phyloP scores from a whole-genome alignment of 2,797 vertebrate genomes.

The Phoebastria nigripes region DNA sequence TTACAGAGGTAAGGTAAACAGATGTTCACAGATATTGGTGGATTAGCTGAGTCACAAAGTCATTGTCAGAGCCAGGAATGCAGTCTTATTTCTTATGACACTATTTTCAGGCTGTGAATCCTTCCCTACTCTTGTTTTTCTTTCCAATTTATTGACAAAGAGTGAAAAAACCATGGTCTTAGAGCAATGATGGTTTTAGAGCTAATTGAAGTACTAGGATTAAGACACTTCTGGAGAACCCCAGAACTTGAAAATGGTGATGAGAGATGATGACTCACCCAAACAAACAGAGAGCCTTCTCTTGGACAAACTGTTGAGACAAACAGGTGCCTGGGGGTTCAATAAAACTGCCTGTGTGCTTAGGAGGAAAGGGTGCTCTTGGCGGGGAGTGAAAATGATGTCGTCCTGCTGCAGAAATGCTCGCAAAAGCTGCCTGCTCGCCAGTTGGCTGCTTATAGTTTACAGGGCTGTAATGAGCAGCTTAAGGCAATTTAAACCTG shows the following conservation, averaged over 20 bases:
- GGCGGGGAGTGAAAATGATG: rapidly evolving
- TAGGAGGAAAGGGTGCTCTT: neutral
- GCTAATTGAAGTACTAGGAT: neutral
- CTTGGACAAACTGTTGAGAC: neutral
- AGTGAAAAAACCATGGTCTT: neutral
- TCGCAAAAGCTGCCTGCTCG: rapidly evolving
- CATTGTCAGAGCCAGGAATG: neutral
- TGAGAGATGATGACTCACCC: neutral
- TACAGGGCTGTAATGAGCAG: neutral
- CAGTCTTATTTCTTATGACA: neutral
- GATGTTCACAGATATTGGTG: neutral
- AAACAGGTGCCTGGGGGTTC: neutral
- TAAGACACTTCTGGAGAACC: neutral
- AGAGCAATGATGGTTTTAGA: neutral
- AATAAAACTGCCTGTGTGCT: neutral
- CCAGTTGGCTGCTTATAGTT: neutral
- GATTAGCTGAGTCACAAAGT: neutral
- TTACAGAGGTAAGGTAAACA: neutral
- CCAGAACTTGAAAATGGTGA: rapidly evolving
- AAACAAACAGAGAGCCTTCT: neutral
- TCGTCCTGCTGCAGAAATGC: neutral
- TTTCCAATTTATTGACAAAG: neutral
- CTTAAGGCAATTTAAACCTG: neutral
- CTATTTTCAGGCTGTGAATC: neutral
- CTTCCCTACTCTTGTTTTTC: neutral